These are phyloP conservation scores for Ophion ventricosus DNA, from an alignment of 2,888 invertebrate species.

Conservation along the genomic window DNA sequence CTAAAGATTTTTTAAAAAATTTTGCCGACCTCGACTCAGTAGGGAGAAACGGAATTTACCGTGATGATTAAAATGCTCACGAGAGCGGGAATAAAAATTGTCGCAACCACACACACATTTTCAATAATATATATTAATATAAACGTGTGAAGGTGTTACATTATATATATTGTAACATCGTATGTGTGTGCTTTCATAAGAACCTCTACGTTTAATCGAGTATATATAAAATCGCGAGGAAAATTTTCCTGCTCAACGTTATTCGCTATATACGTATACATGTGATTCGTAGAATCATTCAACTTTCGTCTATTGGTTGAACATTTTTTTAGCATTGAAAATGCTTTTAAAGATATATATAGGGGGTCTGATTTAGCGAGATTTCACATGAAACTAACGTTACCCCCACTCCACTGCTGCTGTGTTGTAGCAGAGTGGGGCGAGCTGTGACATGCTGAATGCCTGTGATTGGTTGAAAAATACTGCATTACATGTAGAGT, in stretches of 20 bases:
- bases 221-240: not conserved
- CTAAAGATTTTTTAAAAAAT: conserved; percentile 26
- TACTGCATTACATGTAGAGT: no score
- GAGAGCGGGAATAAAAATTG: conserved; percentile 55
- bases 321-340: no score
- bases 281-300: conserved; percentile 25
- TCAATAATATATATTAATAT: not conserved
- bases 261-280: not conserved
- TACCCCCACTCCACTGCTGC: no score
- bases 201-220: not conserved
- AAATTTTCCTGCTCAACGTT: conserved; percentile 5
- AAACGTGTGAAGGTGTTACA: not conserved
- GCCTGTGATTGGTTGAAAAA: no score
- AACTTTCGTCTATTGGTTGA: conserved; percentile 35
- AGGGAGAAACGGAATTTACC: conserved; percentile 54
- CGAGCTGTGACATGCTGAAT: no score
- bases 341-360: no score
- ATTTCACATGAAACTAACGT: no score
- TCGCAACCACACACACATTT: not conserved
- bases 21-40: not conserved
- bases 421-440: no score
- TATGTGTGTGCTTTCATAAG: not conserved
- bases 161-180: not conserved
- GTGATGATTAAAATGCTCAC: conserved; percentile 65
- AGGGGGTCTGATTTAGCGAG: no score